phyloP scores from a whole-genome alignment of 2,113 vertebrate species.

The Xenopus borealis region DNA sequence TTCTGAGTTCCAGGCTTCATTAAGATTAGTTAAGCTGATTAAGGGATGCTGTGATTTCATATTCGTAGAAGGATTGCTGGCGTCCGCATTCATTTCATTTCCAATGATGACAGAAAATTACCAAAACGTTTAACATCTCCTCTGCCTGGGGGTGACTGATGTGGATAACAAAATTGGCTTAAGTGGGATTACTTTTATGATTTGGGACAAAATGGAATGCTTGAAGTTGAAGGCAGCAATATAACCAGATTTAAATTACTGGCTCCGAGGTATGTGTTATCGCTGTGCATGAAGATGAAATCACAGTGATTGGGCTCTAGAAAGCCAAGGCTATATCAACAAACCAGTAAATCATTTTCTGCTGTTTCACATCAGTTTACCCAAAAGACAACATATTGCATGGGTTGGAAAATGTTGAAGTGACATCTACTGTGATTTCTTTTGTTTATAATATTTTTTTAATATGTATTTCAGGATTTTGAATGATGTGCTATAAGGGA shows the following conservation, averaged over 20 bases:
- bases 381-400: not conserved
- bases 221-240: conserved; percentile 1
- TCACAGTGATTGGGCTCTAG: not conserved
- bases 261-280: conserved; percentile 9
- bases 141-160: not conserved
- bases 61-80: not conserved
- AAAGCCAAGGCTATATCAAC: not conserved
- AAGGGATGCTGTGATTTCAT: conserved; percentile 33
- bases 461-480: too few species aligned
- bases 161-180: not conserved
- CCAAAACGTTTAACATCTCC: conserved; percentile 2
- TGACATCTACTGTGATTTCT: too few species aligned
- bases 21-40: conserved; percentile 45
- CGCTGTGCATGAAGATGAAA: conserved; percentile 6
- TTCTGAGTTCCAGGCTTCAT: conserved; percentile 37
- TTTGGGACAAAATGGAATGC: conserved; percentile 10
- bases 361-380: not conserved
- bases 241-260: conserved; percentile 5
- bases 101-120: conserved; percentile 29
- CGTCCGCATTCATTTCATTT: not conserved
- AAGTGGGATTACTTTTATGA: not conserved
- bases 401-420: too few species aligned
- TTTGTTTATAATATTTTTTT: too few species aligned
- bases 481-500: too few species aligned
- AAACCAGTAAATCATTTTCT: not conserved